Base-by-base conservation (phyloP, 2,888 invertebrate species). In the Papilio elwesi region DNA sequence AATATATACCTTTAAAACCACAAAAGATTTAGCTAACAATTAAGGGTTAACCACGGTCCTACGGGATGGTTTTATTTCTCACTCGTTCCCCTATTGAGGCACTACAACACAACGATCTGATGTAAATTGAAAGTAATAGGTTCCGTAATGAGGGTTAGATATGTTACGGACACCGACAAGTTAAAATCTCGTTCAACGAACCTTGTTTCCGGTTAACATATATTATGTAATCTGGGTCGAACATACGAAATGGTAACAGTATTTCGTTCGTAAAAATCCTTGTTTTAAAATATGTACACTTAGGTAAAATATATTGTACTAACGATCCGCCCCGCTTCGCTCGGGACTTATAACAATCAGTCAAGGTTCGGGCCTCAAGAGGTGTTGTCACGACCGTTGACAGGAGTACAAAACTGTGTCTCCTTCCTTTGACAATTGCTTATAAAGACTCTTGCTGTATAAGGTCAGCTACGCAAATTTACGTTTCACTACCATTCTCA, bases 51-150 rank as follows among this genome's bases (percentile, higher is more conserved):
- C 43, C 43, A n/a, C n/a, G 51, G 26, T 5, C 12, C 16, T 55
- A 26, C 47, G 48, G 13, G 55, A 63, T 13, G 52, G 43, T 52
- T 62, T 65, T 62, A 16, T 62, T 69, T 43, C 51, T 10, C 26
- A 43, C 52, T 63, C 16, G 38, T 62, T 43, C 15, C 9, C 10
- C 38, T 52, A 69, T 51, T 52, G 52, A 62, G 69, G 49, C 13
- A 55, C 16, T 55, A 47, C 10, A 38, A 47, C 48, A 36, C 51
- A 36, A 51, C 62, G 62, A 16, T 48, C 68, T 38, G 38, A 9
- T 52, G 69, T 69, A 69, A 63, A 69, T 63, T 69, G 69, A 47
- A 52, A 47, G 62, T 69, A 63, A 52, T 69, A 10, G 62, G 13
- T 48, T 49, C 47, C 52, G 38, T 69, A 69, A 69, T 69, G 62